Base-by-base conservation (phyloP, 2,888 invertebrate genomes). In the Epirrhoe alternata region DNA sequence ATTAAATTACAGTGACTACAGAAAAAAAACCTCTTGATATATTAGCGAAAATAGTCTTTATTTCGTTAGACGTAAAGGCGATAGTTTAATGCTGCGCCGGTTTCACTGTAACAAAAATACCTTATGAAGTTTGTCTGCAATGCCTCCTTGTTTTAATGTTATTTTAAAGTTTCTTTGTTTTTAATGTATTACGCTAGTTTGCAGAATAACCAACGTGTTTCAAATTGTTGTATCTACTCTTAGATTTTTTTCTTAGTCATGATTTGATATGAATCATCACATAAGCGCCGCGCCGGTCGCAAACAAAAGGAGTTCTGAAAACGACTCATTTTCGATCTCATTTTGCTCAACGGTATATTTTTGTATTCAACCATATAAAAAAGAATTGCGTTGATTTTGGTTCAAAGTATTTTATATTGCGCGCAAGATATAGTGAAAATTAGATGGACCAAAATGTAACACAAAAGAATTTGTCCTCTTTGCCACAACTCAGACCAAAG, bases 21-120 rank as follows among this genome's bases (percentile, higher is more conserved):
- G 88, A 89, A 87, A 77, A 42, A 57, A 51, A 12, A 42, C 35
- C 16, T 45, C 30, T 16, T 16, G 38, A 42, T 6, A 61, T 61
- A 0, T 30, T 42, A 42, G 12, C 38, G 10, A 42, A 12, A 42
- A 42, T n/a, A 24, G 12, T 42, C 38, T 12, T 12, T 12, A 42
- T 42, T 42, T 12, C 10, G 10, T 35, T 35, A 35, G 8, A 3
- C 35, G 38, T 42, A 10, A 38, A 38, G 38, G 1, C 38, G 8
- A 35, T 38, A 3, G 38, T 38, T 12, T 42, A n/a, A n/a, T n/a
- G n/a, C n/a, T n/a, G n/a, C 12, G 38, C 2, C 12, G 12, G 12
- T 42, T 12, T 42, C 38, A 42, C 5, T 10, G 12, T 42, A 12
- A 42, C 12, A 42, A 42, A 3, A 6, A 7, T 33, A 12, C 4